phyloP scores from a whole-genome alignment of 2,888 invertebrate genomes.

The Xanthia togata region DNA sequence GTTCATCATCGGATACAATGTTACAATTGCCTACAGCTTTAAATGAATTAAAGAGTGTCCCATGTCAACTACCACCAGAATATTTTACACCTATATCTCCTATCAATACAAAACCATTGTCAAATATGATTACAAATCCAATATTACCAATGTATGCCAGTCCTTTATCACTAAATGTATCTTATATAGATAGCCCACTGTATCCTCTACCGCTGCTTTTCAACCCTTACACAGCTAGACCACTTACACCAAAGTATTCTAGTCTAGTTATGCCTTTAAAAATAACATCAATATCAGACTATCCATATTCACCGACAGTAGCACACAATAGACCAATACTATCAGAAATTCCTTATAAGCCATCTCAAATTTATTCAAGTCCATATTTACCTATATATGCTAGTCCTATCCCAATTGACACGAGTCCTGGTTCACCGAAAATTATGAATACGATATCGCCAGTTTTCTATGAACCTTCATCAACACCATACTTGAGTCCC shows the following conservation, averaged over 20 bases:
- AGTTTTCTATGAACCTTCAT: not conserved
- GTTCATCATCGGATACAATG: not conserved
- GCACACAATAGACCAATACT: not conserved
- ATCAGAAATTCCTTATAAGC: not conserved
- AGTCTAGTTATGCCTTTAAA: not conserved
- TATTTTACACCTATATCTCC: not conserved
- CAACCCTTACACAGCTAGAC: not conserved
- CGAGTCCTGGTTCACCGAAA: not conserved
- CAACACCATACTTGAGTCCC: not conserved
- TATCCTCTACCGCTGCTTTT: not conserved
- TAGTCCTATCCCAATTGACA: not conserved
- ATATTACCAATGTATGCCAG: not conserved
- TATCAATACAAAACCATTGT: too few relatives aligned
- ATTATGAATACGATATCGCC: not conserved
- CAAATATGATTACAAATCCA: conserved; percentile 5
- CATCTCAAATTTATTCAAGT: not conserved
- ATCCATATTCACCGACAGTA: not conserved
- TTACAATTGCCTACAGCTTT: not conserved
- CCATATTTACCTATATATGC: not conserved
- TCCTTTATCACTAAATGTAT: not conserved
- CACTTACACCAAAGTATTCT: not conserved
- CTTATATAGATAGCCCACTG: not conserved
- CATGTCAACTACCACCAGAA: not conserved
- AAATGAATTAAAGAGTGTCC: not conserved
- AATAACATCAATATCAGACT: not conserved